Percentiles rank a stretch among this genome's conserved stretches.
phyloP scores from a whole-genome alignment of 2,888 invertebrate species.

The Ceraclea dissimilis region DNA sequence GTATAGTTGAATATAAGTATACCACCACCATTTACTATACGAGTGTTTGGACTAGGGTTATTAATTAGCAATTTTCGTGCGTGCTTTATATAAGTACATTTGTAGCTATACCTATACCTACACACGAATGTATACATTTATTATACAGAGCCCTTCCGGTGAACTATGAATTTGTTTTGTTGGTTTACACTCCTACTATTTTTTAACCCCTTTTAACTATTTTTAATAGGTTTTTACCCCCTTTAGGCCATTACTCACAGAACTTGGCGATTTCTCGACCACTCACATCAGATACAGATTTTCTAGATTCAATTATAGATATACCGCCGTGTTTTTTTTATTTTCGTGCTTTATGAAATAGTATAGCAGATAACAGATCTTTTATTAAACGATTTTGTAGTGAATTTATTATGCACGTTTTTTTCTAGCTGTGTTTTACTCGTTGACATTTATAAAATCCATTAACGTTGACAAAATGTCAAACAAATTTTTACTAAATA shows the following conservation, averaged over 20 bases:
- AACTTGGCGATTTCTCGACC: slow-evolving; percentile 24
- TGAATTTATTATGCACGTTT: no score
- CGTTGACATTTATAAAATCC: no score
- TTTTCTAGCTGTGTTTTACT: no score
- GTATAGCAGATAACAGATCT: no score
- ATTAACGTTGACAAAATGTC: no score
- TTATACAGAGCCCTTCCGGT: slow-evolving; percentile 26
- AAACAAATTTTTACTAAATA: no score
- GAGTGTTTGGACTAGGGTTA: slow-evolving; percentile 27
- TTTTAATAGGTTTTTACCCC: not conserved
- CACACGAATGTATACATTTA: slow-evolving; percentile 9
- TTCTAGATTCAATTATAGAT: not conserved
- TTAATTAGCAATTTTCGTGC: slow-evolving; percentile 27
- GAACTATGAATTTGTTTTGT: slow-evolving; percentile 26
- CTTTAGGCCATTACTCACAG: slow-evolving; percentile 20
- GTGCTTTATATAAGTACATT: slow-evolving; percentile 12
- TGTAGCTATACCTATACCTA: not conserved
- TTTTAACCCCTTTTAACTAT: slow-evolving; percentile 5
- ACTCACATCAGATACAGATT: slow-evolving; percentile 22
- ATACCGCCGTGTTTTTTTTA: not conserved
- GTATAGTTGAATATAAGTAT: slow-evolving; percentile 11
- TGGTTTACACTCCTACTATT: slow-evolving; percentile 15
- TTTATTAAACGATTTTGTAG: no score
- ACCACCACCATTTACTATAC: slow-evolving; percentile 24
- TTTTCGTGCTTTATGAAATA: not conserved